Evolutionary conservation across 23 tunicate species (phyloP).

Genomic region (Styela clava): DNA sequence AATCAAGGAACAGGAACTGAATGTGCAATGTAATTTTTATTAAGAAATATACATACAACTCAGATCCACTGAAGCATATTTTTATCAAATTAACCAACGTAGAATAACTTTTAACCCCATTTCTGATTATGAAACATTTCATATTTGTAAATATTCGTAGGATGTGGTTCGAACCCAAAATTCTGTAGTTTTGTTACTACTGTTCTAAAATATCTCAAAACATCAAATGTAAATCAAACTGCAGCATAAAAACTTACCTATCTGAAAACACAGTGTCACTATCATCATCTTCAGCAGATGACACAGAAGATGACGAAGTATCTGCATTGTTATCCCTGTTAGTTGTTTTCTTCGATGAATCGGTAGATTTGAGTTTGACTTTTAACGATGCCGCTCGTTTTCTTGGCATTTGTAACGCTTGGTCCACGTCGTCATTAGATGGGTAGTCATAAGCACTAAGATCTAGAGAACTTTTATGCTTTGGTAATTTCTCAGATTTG

Average conservation of each 20-base stretch:
- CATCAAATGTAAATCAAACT: not conserved
- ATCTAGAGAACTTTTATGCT: constrained; percentile 8
- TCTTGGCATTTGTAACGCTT: not conserved
- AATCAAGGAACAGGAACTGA: too few species aligned
- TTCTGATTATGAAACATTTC: too few species aligned
- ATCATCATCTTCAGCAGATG: constrained; percentile 26
- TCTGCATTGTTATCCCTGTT: not conserved
- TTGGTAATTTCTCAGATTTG: not conserved
- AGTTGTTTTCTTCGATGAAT: not conserved
- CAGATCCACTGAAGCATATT: too few species aligned
- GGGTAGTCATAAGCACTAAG: constrained; percentile 15
- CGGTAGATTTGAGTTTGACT: not conserved
- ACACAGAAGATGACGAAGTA: constrained; percentile 21
- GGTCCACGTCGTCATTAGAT: not conserved
- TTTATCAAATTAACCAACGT: too few species aligned
- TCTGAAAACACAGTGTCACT: constrained; percentile 30
- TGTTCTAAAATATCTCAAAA: not conserved
- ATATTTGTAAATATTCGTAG: too few species aligned
- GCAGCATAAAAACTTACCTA: constrained; percentile 18
- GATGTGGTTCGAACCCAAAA: too few species aligned
- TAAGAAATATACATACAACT: too few species aligned
- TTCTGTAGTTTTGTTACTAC: too few species aligned
- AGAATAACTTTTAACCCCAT: too few species aligned
- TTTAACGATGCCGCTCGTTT: not conserved
- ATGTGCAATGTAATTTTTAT: too few species aligned